A percentile compares a stretch with the other conserved stretches of the same genome.
These are phyloP conservation scores for Leptonema lineaticorne DNA, from an alignment of 1,140 invertebrate species.

Conservation along the genomic window DNA sequence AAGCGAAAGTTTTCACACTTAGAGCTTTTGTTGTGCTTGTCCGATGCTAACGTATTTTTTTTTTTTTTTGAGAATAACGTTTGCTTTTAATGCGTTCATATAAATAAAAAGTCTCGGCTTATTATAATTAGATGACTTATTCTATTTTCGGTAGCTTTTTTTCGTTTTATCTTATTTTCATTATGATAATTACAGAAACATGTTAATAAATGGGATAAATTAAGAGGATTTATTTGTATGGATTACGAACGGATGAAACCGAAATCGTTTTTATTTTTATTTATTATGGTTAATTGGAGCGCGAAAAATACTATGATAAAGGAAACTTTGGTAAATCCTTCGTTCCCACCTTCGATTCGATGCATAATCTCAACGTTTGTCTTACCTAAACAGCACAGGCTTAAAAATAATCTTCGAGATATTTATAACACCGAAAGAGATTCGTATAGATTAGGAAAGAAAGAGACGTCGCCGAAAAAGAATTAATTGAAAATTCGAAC, in stretches of 20 bases:
- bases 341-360: neutral
- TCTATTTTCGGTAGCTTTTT: too few species aligned
- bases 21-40: neutral
- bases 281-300: constrained; percentile 5
- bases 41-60: neutral
- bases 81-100: too few species aligned
- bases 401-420: constrained; percentile 12
- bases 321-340: neutral
- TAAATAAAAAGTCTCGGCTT: too few species aligned
- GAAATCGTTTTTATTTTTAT: too few species aligned
- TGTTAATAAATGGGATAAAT: too few species aligned
- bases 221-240: neutral
- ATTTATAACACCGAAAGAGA: constrained; percentile 8
- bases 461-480: neutral
- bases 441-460: neutral
- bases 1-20: neutral
- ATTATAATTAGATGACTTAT: too few species aligned
- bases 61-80: too few species aligned
- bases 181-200: too few species aligned
- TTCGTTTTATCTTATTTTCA: too few species aligned
- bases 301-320: neutral
- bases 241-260: too few species aligned
- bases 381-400: constrained; percentile 9
- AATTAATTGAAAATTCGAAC: too few species aligned
- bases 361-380: constrained; percentile 14